A percentile compares a stretch with the other conserved stretches of the same genome.
Conservation (phyloP, 2,113 vertebrate species). For the Laticauda laticaudata region DNA sequence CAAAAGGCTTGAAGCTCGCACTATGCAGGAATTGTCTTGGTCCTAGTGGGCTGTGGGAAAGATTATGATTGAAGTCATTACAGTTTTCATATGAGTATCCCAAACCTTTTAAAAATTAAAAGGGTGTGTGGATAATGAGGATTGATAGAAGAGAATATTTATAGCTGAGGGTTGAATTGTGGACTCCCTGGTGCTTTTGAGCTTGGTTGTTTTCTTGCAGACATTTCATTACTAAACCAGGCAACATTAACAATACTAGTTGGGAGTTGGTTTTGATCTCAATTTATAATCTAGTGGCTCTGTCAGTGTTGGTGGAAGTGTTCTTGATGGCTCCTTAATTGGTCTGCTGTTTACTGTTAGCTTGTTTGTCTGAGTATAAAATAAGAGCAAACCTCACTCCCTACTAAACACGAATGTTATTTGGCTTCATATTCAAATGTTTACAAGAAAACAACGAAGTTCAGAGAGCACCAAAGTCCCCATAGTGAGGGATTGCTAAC, state of each 20-base stretch:
- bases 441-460: neutral
- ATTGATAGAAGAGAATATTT: neutral
- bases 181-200: neutral
- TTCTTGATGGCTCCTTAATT: neutral
- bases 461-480: no score
- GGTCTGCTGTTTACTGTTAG: neutral
- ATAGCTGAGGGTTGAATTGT: neutral
- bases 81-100: neutral
- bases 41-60: neutral
- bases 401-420: neutral
- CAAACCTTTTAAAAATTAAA: neutral
- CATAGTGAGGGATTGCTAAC: neutral
- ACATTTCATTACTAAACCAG: neutral
- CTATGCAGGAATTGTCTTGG: neutral
- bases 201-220: neutral
- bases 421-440: neutral
- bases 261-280: neutral
- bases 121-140: neutral
- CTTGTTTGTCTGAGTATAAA: neutral
- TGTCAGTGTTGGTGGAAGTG: neutral
- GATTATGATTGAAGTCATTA: neutral
- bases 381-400: neutral
- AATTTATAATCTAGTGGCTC: neutral
- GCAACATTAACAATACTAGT: neutral
- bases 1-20: neutral